Evolutionary conservation across 1,140 invertebrate species (phyloP).

Genomic region (Apolygus lucorum): DNA sequence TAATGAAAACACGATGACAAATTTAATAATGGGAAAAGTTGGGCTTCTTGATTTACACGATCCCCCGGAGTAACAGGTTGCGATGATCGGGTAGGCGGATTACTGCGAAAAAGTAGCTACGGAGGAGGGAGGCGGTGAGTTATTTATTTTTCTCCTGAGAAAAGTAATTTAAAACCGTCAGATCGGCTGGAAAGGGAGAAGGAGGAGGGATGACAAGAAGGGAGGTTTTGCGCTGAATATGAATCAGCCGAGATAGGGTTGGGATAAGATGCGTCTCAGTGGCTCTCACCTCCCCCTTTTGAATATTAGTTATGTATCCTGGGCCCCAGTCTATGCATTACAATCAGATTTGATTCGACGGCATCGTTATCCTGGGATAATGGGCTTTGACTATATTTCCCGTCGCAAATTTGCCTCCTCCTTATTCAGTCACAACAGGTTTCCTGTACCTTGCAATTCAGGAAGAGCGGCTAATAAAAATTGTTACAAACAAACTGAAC

Average conservation of each 20-base stretch:
- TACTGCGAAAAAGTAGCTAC: background rate
- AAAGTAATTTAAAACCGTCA: slow-evolving; percentile 14
- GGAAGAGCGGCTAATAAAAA: no score
- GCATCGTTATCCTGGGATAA: background rate
- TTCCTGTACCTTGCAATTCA: no score
- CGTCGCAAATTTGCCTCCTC: no score
- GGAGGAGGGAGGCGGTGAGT: background rate
- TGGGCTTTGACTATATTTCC: background rate
- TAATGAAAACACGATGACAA: slow-evolving; percentile 13
- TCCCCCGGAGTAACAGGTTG: slow-evolving; percentile 4
- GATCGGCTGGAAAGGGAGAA: background rate
- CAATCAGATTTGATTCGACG: slow-evolving; percentile 9
- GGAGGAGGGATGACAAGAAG: background rate
- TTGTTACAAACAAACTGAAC: no score
- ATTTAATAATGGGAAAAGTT: slow-evolving; percentile 15
- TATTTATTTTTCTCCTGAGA: slow-evolving; percentile 13
- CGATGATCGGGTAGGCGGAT: background rate
- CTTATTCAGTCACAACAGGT: no score
- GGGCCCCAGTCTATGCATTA: slow-evolving; percentile 8
- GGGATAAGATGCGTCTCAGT: slow-evolving; percentile 3
- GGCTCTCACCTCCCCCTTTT: background rate
- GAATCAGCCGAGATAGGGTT: background rate
- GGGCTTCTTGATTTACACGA: background rate
- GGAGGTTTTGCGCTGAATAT: slow-evolving; percentile 3
- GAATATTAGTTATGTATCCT: slow-evolving; percentile 8